phyloP scores from a whole-genome alignment of 2,113 vertebrate genomes.

The Hystrix brachyura region DNA sequence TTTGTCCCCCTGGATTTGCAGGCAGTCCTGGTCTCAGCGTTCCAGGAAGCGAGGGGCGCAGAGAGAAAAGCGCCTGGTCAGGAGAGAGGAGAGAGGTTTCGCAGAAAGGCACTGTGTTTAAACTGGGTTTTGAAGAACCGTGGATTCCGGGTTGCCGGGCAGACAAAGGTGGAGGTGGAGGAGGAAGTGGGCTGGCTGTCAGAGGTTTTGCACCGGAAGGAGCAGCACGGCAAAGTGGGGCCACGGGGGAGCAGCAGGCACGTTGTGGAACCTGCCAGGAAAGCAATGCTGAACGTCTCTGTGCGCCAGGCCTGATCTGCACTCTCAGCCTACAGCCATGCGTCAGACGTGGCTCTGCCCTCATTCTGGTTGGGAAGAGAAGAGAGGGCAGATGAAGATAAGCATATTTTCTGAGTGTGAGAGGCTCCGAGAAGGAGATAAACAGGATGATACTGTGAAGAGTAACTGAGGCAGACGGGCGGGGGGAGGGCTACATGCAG shows the following conservation, averaged over 20 bases:
- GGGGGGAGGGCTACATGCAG: neutral
- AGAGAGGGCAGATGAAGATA: neutral
- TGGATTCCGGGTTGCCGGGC: neutral
- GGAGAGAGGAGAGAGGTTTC: neutral
- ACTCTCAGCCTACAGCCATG: neutral
- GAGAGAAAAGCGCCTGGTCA: neutral
- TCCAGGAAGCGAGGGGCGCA: neutral
- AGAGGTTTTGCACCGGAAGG: neutral
- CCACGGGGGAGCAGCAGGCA: fast-evolving
- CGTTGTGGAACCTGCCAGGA: neutral
- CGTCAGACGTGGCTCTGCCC: neutral
- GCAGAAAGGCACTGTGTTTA: neutral
- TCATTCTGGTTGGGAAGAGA: neutral
- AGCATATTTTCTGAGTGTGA: neutral
- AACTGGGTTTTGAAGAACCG: neutral
- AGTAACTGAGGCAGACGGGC: fast-evolving
- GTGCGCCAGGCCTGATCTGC: fast-evolving
- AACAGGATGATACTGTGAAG: neutral
- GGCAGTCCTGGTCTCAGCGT: neutral
- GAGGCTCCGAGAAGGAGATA: neutral
- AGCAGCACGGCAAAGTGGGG: fast-evolving
- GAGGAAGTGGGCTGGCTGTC: neutral
- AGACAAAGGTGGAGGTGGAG: neutral
- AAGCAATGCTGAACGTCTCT: neutral
- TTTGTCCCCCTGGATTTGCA: neutral